Base-by-base conservation (phyloP, 2,888 invertebrate species). In the Ormyrus rosae region DNA sequence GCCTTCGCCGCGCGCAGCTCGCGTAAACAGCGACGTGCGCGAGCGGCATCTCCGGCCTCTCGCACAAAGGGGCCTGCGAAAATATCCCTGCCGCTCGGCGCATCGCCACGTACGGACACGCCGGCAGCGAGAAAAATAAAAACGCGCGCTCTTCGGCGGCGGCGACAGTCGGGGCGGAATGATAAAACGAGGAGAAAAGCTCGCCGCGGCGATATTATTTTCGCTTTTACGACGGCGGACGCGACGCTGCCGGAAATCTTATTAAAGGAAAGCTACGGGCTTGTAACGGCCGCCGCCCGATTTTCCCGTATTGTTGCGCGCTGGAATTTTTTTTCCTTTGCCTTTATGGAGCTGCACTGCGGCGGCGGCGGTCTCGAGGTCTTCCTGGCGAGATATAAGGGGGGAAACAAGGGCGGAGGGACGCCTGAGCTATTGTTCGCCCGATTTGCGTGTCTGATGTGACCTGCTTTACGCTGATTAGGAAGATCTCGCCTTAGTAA, bases 201-300 rank as follows among this genome's bases (percentile, higher is more conserved):
- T 48, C 46, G 55, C 56, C n/a, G 13, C 56, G 48, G 55, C 48
- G 73, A 73, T 73, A 73, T 73, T 73, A 64, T 73, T 72, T 73
- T 73, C 73, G 64, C 73, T 73, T 73, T 64, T 73, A 73, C 48
- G 73, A 73, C 55, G 51, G 63, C 19, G 48, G 11, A 60, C 19
- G 55, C 48, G 50, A 48, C 51, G 53, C 13, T 51, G 55, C 13
- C 10, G 68, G 11, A 73, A 64, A 73, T 65, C 73, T 73, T 73
- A 64, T 73, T 65, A 73, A 73, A 73, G 53, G 61, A 64, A 64
- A 34, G 53, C 46, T 55, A 51, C 64, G 19, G 51, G 51, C 51
- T 45, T 53, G 45, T 71, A 61, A 71, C 13, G 61, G 51, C 71
- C 45, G 64, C 51, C 60, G 45, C 7, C 19, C n/a, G 46, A 10